Base-by-base conservation (phyloP, 2,888 invertebrate species). In the Drosophila aldrichi region DNA sequence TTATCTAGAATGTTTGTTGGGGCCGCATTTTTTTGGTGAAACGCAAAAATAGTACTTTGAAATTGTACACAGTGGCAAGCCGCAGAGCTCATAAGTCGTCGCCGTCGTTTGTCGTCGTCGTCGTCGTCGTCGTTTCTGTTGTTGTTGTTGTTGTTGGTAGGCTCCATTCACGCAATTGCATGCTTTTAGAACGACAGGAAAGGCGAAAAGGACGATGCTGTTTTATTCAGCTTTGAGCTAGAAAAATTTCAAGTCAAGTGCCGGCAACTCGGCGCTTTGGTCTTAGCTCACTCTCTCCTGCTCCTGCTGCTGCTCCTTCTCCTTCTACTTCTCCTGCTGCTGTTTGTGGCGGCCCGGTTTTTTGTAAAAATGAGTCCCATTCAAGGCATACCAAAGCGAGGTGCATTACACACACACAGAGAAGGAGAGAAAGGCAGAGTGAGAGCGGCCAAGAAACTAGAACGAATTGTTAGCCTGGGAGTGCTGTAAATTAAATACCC, bases 51-150 rank as follows among this genome's bases (percentile, higher is more conserved):
- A 58, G 61, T 66, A 61, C 61, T 61, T 69, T 71, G 79, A 84
- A 81, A 81, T 88, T 79, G 79, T 76, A 88, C 85, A 82, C 79
- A 49, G 48, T 84, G 70, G 72, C 73, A 84, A 79, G 48, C 82
- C 89, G 60, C 88, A 81, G 57, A 60, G 58, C 67, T 62, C 56
- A 65, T 52, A 71, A 70, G 80, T 62, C 56, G 54, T 22, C 22
- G 51, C 2, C 49, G 49, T 2, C 55, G 63, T 12, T 12, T 18
- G 29, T 8, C 16, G 44, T 22, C 8, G 44, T 22, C 22, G 44
- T 22, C 14, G 44, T 22, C 7, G 20, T 22, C 22, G 20, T 6
- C 2, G 36, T 14, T 36, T 2, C 12, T 0, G 12, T 36, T 36
- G 34, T 44, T 22, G 44, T 44, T 44, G 44, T n/a, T 48, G 48